These are phyloP conservation scores for Holothuria glaberrima DNA, from an alignment of 35 echinoderm and acorn worm genomes.

Conservation along the genomic window DNA sequence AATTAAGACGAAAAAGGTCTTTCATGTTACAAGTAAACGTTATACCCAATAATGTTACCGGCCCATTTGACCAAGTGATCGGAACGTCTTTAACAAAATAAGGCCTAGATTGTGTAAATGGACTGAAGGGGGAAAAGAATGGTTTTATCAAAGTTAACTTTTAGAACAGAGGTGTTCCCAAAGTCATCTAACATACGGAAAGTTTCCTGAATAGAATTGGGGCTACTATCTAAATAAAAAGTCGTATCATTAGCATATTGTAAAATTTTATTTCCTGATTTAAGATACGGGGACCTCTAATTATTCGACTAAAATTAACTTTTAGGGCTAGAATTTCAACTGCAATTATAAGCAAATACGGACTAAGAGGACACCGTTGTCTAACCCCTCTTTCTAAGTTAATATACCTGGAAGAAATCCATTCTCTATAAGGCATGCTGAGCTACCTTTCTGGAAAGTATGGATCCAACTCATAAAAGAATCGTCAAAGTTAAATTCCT, in stretches of 20 bases:
- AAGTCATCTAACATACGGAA: neutral
- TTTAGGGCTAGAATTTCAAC: too few relatives aligned
- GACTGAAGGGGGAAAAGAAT: neutral
- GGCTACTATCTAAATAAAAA: neutral
- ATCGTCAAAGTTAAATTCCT: too few relatives aligned
- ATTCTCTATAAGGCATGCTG: neutral
- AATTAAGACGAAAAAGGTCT: neutral
- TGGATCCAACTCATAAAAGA: neutral
- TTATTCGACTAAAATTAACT: neutral
- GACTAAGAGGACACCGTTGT: too few relatives aligned
- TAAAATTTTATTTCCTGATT: neutral
- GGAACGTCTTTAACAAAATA: neutral
- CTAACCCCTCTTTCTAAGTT: too few relatives aligned
- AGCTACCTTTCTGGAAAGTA: neutral
- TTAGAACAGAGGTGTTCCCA: neutral
- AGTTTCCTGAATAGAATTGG: neutral
- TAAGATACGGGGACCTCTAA: neutral
- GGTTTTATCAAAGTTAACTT: slow-evolving; percentile 15
- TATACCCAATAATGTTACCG: too few relatives aligned
- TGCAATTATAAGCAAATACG: too few relatives aligned
- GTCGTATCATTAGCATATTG: slow-evolving; percentile 20
- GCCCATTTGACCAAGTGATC: too few relatives aligned
- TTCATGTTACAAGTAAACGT: slow-evolving; percentile 13
- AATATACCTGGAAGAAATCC: neutral
- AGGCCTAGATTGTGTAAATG: neutral